Percentiles rank a stretch among this genome's conserved stretches.
phyloP scores from a whole-genome alignment of 2,113 vertebrate genomes.

The Stictonetta naevosa region DNA sequence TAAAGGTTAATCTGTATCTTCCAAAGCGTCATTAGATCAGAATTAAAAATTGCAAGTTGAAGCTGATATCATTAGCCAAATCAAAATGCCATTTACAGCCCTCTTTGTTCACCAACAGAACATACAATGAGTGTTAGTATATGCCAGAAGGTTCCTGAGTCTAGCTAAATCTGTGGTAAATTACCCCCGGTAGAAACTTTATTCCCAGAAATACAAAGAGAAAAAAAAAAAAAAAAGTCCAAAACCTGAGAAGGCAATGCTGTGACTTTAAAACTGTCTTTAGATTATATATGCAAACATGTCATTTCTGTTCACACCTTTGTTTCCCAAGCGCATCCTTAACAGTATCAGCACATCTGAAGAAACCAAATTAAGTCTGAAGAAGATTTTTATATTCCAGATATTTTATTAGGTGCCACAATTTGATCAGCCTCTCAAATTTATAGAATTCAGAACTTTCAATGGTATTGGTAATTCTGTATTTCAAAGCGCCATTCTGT shows the following conservation, averaged over 20 bases:
- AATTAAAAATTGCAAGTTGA: constrained; percentile 10
- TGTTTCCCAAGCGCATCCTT: neutral
- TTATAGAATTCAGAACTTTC: neutral
- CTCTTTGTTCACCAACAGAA: neutral
- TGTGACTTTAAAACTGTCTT: neutral
- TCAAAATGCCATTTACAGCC: neutral
- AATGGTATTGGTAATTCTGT: neutral
- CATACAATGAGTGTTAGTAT: neutral
- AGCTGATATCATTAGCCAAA: neutral
- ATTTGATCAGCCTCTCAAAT: neutral
- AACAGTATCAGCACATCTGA: neutral
- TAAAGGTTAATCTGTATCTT: constrained; percentile 37
- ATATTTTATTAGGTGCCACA: neutral
- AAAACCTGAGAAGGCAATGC: neutral
- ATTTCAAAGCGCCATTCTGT: neutral
- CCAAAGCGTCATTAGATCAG: neutral
- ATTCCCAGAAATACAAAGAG: neutral
- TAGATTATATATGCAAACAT: neutral
- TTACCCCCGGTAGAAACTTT: accelerated
- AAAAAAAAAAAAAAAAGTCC: neutral
- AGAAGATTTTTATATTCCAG: neutral
- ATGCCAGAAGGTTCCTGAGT: neutral
- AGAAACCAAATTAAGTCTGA: neutral
- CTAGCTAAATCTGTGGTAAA: neutral
- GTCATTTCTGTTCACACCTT: neutral